These are phyloP conservation scores for Tenthredo scrophulariae DNA, from an alignment of 2,888 invertebrate species.

Conservation along the genomic window DNA sequence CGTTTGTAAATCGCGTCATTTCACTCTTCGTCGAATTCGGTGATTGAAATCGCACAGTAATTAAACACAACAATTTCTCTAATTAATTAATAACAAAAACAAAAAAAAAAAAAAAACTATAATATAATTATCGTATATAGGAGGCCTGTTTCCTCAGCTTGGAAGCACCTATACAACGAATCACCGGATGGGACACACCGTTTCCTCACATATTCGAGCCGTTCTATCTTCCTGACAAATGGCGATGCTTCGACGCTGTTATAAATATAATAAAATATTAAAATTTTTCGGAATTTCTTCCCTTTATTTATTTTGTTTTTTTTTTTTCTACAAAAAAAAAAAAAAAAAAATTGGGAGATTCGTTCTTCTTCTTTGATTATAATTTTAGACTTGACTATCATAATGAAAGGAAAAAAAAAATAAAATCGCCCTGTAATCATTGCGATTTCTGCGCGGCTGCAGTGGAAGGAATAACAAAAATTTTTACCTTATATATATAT, in stretches of 20 bases:
- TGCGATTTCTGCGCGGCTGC: too few relatives aligned
- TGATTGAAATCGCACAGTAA: not conserved
- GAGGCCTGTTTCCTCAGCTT: slow-evolving; percentile 96
- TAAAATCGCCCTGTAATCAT: too few relatives aligned
- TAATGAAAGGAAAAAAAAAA: too few relatives aligned
- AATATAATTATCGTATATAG: slow-evolving; percentile 79
- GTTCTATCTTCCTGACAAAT: slow-evolving; percentile 96
- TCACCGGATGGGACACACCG: slow-evolving; percentile 98
- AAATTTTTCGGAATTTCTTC: slow-evolving; percentile 61
- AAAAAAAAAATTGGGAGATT: too few relatives aligned
- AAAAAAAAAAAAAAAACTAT: not conserved
- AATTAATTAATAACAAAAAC: not conserved
- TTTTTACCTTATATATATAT: too few relatives aligned
- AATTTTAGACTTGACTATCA: too few relatives aligned
- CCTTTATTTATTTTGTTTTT: not conserved
- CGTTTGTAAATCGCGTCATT: not conserved
- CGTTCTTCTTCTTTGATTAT: too few relatives aligned
- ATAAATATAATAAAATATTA: slow-evolving; percentile 88
- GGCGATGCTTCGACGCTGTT: slow-evolving; percentile 93
- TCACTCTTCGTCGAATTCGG: not conserved
- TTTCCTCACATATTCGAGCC: slow-evolving; percentile 98
- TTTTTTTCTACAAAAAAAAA: not conserved
- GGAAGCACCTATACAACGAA: slow-evolving; percentile 94
- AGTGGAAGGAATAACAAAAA: too few relatives aligned
- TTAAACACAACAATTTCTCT: not conserved